Evolutionary conservation across 2,888 invertebrate species (phyloP), one percentile per base, ranked within the genome.

Genomic region (Macroteleia sp.): DNA sequence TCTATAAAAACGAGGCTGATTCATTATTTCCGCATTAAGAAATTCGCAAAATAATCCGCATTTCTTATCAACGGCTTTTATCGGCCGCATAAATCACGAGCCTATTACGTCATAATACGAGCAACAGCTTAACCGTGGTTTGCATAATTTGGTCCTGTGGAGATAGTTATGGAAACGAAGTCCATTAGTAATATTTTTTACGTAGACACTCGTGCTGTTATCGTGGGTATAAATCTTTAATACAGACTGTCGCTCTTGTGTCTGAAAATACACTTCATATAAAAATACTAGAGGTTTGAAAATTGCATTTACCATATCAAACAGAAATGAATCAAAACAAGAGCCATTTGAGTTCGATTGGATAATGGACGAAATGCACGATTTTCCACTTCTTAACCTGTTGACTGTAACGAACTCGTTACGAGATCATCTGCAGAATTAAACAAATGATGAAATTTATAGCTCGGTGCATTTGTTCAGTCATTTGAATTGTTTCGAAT

Each of bases 31-130:
- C 22, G 10, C n/a, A 17, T 10, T 9, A 30, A 4, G 10, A 41
- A 57, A 50, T 50, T 48, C 25, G 42, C 61, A 17, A 61, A 61
- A 61, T 25, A 32, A 14, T 54, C 44, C n/a, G 17, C 36, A 44
- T 9, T 42, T 36, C 32, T 42, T 70, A 70, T 70, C 59, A n/a
- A 52, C 10, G 17, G 41, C 17, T 42, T 71, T 64, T 32, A 62
- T 62, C 71, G 41, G 12, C 9, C 48, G 22, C 48, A 39, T 64
- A 56, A 71, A 64, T 71, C 71, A 64, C 48, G 28, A 25, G 22
- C 48, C 56, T 28, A 30, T 71, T 71, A 71, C 71, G 62, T 71
- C 56, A 71, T 56, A 46, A 54, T 34, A 56, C 32, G 56, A 64
- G 71, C 62, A 71, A 56, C 62, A 64, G 71, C 56, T 71, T 56